A percentile compares a stretch with the other conserved stretches of the same genome.
Evolutionary conservation across 2,797 vertebrate species (phyloP).

Genomic region (Pitangus sulphuratus): DNA sequence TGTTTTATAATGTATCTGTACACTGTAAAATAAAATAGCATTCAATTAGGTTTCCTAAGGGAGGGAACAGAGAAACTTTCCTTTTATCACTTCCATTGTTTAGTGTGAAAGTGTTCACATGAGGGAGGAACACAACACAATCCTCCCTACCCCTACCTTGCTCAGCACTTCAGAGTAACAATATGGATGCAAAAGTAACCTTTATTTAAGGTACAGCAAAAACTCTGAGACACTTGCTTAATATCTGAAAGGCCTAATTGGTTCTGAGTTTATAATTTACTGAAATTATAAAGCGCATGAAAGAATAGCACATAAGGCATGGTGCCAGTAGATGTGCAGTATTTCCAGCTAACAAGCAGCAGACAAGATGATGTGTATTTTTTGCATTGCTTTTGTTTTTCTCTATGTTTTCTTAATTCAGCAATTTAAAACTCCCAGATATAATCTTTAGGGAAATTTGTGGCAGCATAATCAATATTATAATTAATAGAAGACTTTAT

Average conservation of each 20-base stretch:
- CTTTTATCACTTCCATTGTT: neutral
- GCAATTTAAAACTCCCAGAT: constrained; percentile 18
- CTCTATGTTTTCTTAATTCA: constrained; percentile 22
- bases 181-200: neutral
- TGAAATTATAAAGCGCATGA: neutral
- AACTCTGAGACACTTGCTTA: neutral
- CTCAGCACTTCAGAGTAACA: neutral
- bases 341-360: neutral
- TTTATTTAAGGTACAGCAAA: neutral
- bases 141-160: neutral
- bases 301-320: neutral
- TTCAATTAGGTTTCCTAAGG: neutral
- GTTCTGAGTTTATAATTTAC: neutral
- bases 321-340: neutral
- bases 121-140: neutral
- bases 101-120: neutral
- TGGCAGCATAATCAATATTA: neutral
- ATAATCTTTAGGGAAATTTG: constrained; percentile 37
- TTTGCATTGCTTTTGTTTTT: neutral
- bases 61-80: neutral
- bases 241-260: neutral
- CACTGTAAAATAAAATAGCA: neutral
- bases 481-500: constrained; percentile 27
- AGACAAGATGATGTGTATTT: neutral
- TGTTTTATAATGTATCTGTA: neutral